Evolutionary conservation across 2,113 vertebrate species (phyloP).

Genomic region (Rhodinocichla rosea): DNA sequence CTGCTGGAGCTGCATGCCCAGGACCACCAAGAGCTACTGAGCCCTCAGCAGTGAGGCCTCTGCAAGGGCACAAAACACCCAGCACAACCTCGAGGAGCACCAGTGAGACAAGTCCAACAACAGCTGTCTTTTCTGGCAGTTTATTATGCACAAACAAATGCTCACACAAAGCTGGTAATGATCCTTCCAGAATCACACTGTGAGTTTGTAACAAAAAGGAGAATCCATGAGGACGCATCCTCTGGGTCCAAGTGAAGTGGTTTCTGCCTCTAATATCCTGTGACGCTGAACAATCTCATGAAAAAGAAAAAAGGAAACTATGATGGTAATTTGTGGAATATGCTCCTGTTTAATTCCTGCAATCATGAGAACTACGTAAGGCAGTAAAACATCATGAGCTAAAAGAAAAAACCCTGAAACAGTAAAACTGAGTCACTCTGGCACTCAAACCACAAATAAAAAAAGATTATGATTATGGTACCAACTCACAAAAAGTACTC

Average conservation of each 20-base stretch:
- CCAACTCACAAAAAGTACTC: not conserved
- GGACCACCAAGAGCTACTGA: not conserved
- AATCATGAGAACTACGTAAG: not conserved
- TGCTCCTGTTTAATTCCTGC: not conserved
- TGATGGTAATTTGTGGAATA: not conserved
- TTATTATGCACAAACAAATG: not conserved
- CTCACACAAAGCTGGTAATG: not conserved
- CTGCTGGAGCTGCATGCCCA: not conserved
- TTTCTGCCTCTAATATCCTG: not conserved
- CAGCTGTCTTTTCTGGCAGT: not conserved
- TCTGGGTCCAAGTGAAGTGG: not conserved
- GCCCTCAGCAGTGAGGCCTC: not conserved
- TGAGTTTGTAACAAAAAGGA: not conserved
- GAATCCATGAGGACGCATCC: not conserved
- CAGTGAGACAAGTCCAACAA: not conserved
- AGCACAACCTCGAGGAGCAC: not conserved
- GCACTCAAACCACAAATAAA: not conserved
- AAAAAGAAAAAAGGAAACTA: not conserved
- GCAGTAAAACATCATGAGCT: not conserved
- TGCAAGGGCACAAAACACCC: not conserved
- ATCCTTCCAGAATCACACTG: not conserved
- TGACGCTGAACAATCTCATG: not conserved
- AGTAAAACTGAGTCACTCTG: slow-evolving; percentile 1
- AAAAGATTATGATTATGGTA: not conserved
- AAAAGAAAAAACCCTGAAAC: not conserved